phyloP scores from a whole-genome alignment of 2,888 invertebrate genomes.

The Cryptosula pallasiana region DNA sequence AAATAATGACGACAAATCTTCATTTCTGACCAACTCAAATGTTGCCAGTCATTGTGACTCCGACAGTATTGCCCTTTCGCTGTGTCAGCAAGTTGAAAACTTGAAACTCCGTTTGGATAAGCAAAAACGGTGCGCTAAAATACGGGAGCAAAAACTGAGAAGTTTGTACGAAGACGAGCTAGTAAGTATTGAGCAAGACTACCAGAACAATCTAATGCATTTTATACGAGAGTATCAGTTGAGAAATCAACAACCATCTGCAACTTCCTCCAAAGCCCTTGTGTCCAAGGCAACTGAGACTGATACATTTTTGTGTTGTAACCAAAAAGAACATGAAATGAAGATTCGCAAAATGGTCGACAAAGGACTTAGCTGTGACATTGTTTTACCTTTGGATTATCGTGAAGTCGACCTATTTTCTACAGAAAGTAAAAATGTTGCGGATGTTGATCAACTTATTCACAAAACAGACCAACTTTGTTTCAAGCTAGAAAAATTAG shows the following conservation, averaged over 20 bases:
- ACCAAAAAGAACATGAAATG: background rate
- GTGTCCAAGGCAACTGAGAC: background rate
- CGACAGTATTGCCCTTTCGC: background rate
- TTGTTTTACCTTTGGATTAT: too few relatives aligned
- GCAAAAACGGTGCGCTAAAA: background rate
- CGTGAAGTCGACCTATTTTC: too few relatives aligned
- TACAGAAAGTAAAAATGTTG: background rate
- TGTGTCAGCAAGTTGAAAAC: background rate
- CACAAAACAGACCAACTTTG: background rate
- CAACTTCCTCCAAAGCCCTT: background rate
- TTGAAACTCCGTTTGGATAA: background rate
- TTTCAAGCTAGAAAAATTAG: background rate
- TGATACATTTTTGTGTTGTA: too few relatives aligned
- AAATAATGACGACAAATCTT: background rate
- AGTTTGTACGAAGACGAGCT: constrained; percentile 7
- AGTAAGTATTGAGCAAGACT: background rate
- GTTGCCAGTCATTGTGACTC: background rate
- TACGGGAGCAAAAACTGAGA: background rate
- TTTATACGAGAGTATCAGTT: background rate
- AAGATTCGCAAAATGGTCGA: background rate
- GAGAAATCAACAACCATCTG: background rate
- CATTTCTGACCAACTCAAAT: background rate
- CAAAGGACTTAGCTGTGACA: background rate
- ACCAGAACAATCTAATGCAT: too few relatives aligned
- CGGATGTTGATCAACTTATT: background rate